A percentile compares a stretch with the other conserved stretches of the same genome.
phyloP scores from a whole-genome alignment of 2,113 vertebrate genomes.

The Chaetorhynchus papuensis region DNA sequence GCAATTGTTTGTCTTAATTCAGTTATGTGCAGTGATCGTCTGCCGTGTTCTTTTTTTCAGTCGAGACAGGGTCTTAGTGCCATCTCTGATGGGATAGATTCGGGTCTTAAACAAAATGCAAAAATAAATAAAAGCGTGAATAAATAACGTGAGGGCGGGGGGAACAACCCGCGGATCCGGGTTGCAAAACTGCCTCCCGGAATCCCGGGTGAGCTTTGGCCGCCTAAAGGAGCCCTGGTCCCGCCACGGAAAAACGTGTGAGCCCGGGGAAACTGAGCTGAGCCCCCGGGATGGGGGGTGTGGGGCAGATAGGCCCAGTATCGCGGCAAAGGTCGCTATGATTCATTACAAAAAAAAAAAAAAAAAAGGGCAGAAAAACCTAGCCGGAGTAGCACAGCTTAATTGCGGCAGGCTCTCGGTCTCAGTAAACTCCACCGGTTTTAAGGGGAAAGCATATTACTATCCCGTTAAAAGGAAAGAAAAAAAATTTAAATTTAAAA shows the following conservation, averaged over 20 bases:
- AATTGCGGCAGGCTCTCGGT: background rate
- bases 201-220: background rate
- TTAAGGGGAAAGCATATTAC: background rate
- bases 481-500: background rate
- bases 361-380: background rate
- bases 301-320: background rate
- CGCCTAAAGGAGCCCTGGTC: background rate
- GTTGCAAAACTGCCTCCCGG: background rate
- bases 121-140: background rate
- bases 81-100: background rate
- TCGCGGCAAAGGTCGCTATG: background rate
- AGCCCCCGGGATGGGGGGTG: fast-evolving
- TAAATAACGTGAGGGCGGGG: background rate
- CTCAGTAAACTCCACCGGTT: background rate
- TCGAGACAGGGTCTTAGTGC: background rate
- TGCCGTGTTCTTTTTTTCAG: background rate
- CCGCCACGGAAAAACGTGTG: background rate
- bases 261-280: background rate
- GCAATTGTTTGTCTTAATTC: background rate
- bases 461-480: background rate
- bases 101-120: background rate
- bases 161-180: background rate
- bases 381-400: background rate
- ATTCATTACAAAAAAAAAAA: background rate
- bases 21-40: background rate